Conservation (phyloP, 53 echinoderm and acorn worm genomes). For the Actinopyga echinites region DNA sequence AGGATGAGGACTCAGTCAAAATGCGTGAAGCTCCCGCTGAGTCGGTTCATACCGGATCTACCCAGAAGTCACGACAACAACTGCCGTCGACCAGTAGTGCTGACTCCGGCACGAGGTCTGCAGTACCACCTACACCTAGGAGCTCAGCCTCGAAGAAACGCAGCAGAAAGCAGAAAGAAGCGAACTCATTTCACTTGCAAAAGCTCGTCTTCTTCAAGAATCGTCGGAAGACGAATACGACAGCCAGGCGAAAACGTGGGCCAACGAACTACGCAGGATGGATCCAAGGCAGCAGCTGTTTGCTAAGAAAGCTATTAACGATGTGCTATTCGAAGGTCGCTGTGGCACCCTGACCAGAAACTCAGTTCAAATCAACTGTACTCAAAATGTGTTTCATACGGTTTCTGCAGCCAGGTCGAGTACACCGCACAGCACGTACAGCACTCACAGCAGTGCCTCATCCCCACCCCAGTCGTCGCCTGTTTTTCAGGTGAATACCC, state of each 20-base stretch:
- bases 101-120: not conserved
- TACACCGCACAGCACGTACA: no score
- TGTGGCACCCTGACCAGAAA: conserved; percentile 15
- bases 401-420: not conserved
- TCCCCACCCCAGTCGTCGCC: no score
- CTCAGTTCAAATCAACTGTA: conserved; percentile 14
- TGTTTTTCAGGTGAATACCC: no score
- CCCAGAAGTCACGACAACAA: no score
- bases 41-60: no score
- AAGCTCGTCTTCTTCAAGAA: conserved; percentile 9
- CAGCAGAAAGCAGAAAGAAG: not conserved
- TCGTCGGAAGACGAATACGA: conserved; percentile 16
- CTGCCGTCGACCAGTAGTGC: not conserved
- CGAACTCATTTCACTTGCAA: conserved; percentile 15
- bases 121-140: not conserved
- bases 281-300: conserved; percentile 17
- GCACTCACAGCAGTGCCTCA: no score
- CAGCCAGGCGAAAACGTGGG: conserved; percentile 14
- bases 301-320: conserved; percentile 26
- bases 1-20: no score
- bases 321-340: conserved; percentile 28
- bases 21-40: no score
- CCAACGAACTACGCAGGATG: conserved; percentile 31
- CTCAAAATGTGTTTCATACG: conserved; percentile 1
- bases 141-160: not conserved